These are phyloP conservation scores for Aix galericulata DNA, from an alignment of 2,113 vertebrate species.

Conservation along the genomic window DNA sequence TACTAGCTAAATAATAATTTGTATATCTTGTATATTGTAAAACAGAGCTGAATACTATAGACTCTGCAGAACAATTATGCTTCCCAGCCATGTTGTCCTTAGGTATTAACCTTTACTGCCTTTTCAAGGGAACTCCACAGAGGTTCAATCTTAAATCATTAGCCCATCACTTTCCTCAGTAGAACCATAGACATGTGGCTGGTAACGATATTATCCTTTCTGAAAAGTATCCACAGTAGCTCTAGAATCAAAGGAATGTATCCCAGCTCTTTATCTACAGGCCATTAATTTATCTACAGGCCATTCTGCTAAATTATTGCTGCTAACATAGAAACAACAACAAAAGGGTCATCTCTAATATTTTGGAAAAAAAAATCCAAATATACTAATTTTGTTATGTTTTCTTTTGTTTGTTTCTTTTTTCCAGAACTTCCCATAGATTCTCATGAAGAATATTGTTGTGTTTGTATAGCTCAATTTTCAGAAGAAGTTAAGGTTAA, in stretches of 20 bases:
- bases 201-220: background rate
- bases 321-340: background rate
- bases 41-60: background rate
- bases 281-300: background rate
- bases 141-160: background rate
- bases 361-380: background rate
- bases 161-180: background rate
- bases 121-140: background rate
- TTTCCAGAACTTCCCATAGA: background rate
- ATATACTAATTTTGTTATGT: background rate
- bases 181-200: background rate
- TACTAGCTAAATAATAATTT: background rate
- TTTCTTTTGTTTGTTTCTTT: background rate
- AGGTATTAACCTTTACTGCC: background rate
- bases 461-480: background rate
- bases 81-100: background rate
- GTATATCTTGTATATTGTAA: background rate
- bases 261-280: accelerated
- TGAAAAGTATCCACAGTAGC: background rate
- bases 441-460: background rate
- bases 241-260: background rate
- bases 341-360: background rate
- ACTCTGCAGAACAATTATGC: background rate
- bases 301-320: background rate
- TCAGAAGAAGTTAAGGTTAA: background rate